Conservation (phyloP, 2,888 invertebrate genomes). For the Heliconius cydno region DNA sequence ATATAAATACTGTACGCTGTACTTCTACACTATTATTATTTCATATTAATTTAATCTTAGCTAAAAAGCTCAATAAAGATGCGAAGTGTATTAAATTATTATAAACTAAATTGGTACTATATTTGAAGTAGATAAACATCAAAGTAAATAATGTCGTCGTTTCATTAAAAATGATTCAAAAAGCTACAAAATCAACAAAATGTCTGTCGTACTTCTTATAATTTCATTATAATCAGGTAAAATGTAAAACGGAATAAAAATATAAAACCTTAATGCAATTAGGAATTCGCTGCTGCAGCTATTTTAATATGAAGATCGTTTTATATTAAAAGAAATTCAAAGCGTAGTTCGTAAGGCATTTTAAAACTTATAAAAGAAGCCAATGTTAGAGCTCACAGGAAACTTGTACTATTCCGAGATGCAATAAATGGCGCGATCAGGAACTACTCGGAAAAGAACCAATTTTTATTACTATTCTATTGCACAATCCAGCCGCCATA, state of each 20-base stretch:
- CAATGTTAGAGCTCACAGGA: slow-evolving; percentile 66
- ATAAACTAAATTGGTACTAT: not conserved
- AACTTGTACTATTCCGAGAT: slow-evolving; percentile 73
- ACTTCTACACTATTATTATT: too few species aligned
- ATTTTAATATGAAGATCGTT: slow-evolving; percentile 45
- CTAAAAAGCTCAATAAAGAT: not conserved
- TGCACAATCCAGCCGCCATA: slow-evolving; percentile 38
- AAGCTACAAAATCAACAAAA: slow-evolving; percentile 20
- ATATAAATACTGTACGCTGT: too few species aligned
- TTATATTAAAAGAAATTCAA: slow-evolving; percentile 46
- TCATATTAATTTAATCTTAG: not conserved
- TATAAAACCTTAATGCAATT: slow-evolving; percentile 36
- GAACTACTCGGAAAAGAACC: slow-evolving; percentile 64
- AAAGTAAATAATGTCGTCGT: not conserved
- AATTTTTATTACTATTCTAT: slow-evolving; percentile 56
- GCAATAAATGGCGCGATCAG: slow-evolving; percentile 78
- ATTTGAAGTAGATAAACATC: not conserved
- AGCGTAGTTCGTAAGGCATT: slow-evolving; percentile 58
- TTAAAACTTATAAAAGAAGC: slow-evolving; percentile 76
- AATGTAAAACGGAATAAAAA: slow-evolving; percentile 24
- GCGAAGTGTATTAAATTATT: not conserved
- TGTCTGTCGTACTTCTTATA: slow-evolving; percentile 13
- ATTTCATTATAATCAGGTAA: slow-evolving; percentile 34
- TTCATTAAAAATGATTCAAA: not conserved
- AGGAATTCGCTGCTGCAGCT: slow-evolving; percentile 37